phyloP scores from a whole-genome alignment of 2,888 invertebrate species.

The Drosophila rellima region DNA sequence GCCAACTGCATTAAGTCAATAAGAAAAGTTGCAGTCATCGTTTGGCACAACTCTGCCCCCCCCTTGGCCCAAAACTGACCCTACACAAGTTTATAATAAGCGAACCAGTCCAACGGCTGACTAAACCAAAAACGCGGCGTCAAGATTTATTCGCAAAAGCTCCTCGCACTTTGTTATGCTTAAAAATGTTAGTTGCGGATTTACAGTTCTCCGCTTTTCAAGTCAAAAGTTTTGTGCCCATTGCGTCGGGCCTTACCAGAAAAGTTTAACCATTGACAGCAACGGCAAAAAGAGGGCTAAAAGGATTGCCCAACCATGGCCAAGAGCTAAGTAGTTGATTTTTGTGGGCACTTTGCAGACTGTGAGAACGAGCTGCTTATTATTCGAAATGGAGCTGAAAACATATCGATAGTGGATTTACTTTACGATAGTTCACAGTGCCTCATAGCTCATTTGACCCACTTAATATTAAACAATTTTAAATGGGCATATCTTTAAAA shows the following conservation, averaged over 20 bases:
- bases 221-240: conserved; percentile 51
- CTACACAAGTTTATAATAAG: conserved; percentile 62
- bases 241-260: neutral
- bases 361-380: neutral
- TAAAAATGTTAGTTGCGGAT: conserved; percentile 70
- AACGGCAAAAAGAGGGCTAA: neutral
- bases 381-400: neutral
- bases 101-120: conserved; percentile 58
- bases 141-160: conserved; percentile 76
- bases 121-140: conserved; percentile 67
- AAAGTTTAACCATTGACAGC: conserved; percentile 43
- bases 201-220: conserved; percentile 56
- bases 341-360: neutral
- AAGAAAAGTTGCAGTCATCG: conserved; percentile 74
- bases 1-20: conserved; percentile 79
- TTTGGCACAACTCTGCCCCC: neutral
- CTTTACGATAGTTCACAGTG: neutral
- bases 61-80: neutral
- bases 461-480: no score
- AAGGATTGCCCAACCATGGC: conserved; percentile 2
- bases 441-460: no score
- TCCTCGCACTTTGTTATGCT: conserved; percentile 76
- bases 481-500: no score
- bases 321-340: neutral
- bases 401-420: neutral